A percentile compares a stretch with the other conserved stretches of the same genome.
Evolutionary conservation across 2,888 invertebrate genomes (phyloP).

Genomic region (Hedya salicella): DNA sequence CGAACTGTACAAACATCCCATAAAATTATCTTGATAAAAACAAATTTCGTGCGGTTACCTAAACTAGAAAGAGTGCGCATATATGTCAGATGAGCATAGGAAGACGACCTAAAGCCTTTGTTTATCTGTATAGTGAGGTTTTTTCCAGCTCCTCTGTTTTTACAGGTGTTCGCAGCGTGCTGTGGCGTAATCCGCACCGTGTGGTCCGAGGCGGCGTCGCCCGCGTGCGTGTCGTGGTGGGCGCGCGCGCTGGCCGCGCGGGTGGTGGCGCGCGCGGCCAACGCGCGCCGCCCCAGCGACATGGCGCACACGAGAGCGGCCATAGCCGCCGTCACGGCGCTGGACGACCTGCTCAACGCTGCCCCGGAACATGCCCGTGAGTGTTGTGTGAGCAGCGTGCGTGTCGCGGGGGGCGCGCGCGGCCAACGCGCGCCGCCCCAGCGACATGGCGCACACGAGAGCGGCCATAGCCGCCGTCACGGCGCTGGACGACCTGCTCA

Average conservation of each 20-base stretch:
- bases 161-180: slow-evolving; percentile 72
- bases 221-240: slow-evolving; percentile 70
- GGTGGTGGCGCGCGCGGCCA: slow-evolving; percentile 67
- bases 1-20: too few relatives aligned
- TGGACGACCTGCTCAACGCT: slow-evolving; percentile 70
- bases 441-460: too few relatives aligned
- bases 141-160: too few relatives aligned
- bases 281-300: slow-evolving; percentile 60
- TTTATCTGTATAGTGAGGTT: too few relatives aligned
- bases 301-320: slow-evolving; percentile 64
- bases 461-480: too few relatives aligned
- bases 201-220: slow-evolving; percentile 59
- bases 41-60: too few relatives aligned
- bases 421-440: slow-evolving; percentile 48
- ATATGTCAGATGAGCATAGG: too few relatives aligned
- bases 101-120: too few relatives aligned
- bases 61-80: too few relatives aligned
- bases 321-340: slow-evolving; percentile 55
- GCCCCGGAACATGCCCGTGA: slow-evolving; percentile 68
- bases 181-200: slow-evolving; percentile 70
- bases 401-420: slow-evolving; percentile 51
- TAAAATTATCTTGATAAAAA: too few relatives aligned
- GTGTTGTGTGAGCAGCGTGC: slow-evolving; percentile 45
- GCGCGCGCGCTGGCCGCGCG: slow-evolving; percentile 73
- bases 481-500: too few relatives aligned